Base-by-base conservation (phyloP, 2,888 invertebrate genomes). In the Leuctra nigra region DNA sequence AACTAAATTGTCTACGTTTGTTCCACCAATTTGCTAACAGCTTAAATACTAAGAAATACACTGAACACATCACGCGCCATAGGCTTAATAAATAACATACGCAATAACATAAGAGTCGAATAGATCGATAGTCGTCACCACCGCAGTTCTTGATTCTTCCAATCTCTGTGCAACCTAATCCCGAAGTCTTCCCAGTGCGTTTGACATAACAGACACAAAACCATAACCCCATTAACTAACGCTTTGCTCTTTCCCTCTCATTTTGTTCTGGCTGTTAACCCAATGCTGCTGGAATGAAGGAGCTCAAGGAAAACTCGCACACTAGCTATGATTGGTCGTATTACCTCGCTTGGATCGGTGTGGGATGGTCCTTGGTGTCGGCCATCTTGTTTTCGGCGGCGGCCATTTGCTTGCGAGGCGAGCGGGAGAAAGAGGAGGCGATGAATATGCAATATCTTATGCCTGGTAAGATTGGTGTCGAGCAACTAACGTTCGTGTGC, bases 401-500 rank as follows among this genome's bases (percentile, higher is more conserved):
- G 69, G 93, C 94, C 72, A 88, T 93, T 77, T 94, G 94, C 78
- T 84, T 94, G 74, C 84, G 91, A 73, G 91, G 88, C 74, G 94
- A 94, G 78, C 83, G 91, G 71, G 92, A 92, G 77, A 84, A 89
- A 74, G 94, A 94, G 75, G 92, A 94, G 77, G 91, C 92, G 75
- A 85, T 93, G 80, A 94, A 94, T 81, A 90, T 94, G 87, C 94
- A 94, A 82, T 94, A 94, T 77, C 83, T 94, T 77, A 93, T 93
- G 93, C 93, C 93, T 78, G 92, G 92, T 92, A 85, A 65, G 66
- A 63, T 13, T 4, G 18, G 16, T 20, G 23, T 18, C 11, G 44
- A 9, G 41, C 25, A n/a, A 38, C 22, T 13, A 1, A 4, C n/a
- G 24, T 7, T 22, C 20, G n/a, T n/a, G n/a, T n/a, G n/a, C n/a